Conservation (phyloP, 1,140 invertebrate genomes). For the Zophobas morio region DNA sequence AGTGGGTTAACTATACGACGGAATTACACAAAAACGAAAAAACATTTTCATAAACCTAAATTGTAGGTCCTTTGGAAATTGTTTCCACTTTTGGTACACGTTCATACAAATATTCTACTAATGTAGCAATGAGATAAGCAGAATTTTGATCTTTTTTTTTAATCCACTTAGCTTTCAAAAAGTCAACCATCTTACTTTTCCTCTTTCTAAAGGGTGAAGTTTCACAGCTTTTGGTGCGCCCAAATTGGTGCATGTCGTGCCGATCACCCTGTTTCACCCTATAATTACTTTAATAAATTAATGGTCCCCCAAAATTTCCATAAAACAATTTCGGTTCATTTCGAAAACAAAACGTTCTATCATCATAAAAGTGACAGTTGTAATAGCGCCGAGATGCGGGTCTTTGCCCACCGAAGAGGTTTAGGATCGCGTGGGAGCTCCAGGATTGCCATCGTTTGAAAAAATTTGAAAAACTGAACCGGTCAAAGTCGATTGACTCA, state of each 20-base stretch:
- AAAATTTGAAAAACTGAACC: no score
- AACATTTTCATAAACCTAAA: no score
- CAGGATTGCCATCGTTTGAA: not conserved
- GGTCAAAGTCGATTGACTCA: no score
- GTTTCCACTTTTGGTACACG: no score
- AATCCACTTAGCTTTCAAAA: not conserved
- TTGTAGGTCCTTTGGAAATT: no score
- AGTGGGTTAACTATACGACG: no score
- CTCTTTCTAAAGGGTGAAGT: not conserved
- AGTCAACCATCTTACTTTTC: not conserved
- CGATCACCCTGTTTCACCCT: slow-evolving; percentile 13
- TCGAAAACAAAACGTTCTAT: slow-evolving; percentile 44
- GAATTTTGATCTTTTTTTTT: no score
- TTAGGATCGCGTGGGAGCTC: slow-evolving; percentile 21
- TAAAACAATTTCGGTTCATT: slow-evolving; percentile 33
- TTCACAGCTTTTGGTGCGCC: not conserved
- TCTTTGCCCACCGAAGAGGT: slow-evolving; percentile 18
- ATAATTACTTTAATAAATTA: slow-evolving; percentile 37
- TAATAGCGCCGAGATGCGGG: slow-evolving; percentile 35
- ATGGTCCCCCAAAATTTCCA: slow-evolving; percentile 37
- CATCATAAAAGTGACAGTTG: slow-evolving; percentile 45
- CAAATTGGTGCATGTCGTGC: slow-evolving; percentile 18
- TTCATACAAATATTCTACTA: no score
- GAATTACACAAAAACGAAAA: no score
- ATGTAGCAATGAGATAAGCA: no score